Evolutionary conservation across 2,888 invertebrate species (phyloP).

Genomic region (Hydrotaea diabolus): DNA sequence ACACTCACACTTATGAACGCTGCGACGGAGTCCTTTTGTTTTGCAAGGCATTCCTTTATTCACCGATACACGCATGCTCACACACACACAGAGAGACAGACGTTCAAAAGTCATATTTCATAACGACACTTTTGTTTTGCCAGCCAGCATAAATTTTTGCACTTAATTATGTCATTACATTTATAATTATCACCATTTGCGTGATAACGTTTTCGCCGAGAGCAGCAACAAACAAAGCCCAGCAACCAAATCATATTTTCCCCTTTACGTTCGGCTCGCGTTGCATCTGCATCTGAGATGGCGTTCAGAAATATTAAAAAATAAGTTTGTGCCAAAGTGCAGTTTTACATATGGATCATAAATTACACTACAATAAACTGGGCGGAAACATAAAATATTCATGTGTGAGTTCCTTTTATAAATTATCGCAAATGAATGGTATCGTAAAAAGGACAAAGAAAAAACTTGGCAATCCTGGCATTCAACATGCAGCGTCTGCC

Average conservation of each 20-base stretch:
- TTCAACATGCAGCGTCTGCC: background rate
- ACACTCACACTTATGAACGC: background rate
- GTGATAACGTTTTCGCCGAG: background rate
- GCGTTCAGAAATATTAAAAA: background rate
- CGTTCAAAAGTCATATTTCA: background rate
- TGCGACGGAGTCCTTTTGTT: background rate
- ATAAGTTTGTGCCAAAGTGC: slow-evolving; percentile 8
- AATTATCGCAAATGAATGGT: background rate
- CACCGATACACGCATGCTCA: background rate
- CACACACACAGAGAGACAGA: background rate
- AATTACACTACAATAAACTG: slow-evolving; percentile 16
- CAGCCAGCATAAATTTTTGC: slow-evolving; percentile 15
- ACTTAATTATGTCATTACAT: slow-evolving; percentile 28
- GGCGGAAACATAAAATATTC: slow-evolving; percentile 18
- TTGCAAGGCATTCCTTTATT: background rate
- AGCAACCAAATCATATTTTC: background rate
- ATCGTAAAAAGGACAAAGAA: too few species aligned
- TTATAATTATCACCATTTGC: slow-evolving; percentile 9
- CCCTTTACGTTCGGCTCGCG: background rate
- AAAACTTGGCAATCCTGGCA: slow-evolving; percentile 8
- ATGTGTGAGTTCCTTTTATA: background rate
- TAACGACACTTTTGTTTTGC: slow-evolving; percentile 31
- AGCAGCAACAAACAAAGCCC: background rate
- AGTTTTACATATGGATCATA: background rate
- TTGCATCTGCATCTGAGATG: slow-evolving; percentile 2